phyloP scores from a whole-genome alignment of 2,888 invertebrate species.

The Hydrotaea diabolus region DNA sequence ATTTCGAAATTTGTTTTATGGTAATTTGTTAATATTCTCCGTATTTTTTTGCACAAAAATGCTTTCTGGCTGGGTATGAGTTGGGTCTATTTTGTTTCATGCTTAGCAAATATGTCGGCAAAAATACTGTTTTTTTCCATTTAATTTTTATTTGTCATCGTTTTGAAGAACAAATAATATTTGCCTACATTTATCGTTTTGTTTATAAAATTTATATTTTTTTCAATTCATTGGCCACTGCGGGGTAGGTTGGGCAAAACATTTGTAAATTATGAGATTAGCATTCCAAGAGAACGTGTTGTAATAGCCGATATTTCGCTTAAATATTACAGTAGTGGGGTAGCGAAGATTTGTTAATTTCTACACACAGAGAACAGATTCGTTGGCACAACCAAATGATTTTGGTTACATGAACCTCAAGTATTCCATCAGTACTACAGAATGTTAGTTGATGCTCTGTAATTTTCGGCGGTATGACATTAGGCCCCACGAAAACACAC shows the following conservation, averaged over 20 bases:
- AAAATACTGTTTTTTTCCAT: slow-evolving; percentile 34
- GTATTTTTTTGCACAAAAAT: neutral
- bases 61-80: no score
- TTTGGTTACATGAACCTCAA: no score
- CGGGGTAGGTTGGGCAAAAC: neutral
- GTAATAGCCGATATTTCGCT: neutral
- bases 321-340: no score
- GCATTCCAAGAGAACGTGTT: neutral
- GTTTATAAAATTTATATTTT: neutral
- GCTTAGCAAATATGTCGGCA: neutral
- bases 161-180: slow-evolving; percentile 8
- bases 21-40: neutral
- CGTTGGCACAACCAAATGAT: no score
- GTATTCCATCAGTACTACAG: no score
- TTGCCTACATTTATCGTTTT: slow-evolving; percentile 23
- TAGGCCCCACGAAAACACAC: no score
- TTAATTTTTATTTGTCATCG: slow-evolving; percentile 44
- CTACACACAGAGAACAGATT: no score
- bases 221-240: neutral
- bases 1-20: neutral
- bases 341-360: no score
- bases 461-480: no score
- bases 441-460: no score
- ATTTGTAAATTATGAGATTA: neutral
- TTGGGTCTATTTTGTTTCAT: neutral